Evolutionary conservation across 2,113 vertebrate genomes (phyloP), one percentile per base, ranked within the genome.

Genomic region (Cololabis saira): DNA sequence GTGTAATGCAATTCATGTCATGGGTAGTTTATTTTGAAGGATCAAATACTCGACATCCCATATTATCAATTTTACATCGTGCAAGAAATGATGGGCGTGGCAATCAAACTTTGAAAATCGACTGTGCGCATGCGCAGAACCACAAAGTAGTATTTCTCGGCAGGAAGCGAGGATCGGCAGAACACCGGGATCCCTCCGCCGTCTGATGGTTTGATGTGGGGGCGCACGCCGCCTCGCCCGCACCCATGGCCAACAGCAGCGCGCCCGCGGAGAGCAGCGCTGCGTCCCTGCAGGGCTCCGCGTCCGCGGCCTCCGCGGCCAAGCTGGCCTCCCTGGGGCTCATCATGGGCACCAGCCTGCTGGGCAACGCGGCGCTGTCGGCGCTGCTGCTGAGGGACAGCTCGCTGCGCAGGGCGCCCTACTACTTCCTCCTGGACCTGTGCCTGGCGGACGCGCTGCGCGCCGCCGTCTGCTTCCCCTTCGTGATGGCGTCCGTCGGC

Each of bases 401-500:
- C 77, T 94, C 94, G 62, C 90, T 98, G 83, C 97, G 94, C 92
- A 93, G 93, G 76, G 94, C 95, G 43, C 96, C 96, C 1, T 99
- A 99, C 92, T 97, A 94, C 89, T 95, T 98, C 85, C 95, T 98
- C 61, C 92, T 99, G 87, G 96, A 98, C 90, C 94, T 98, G 83
- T 96, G 97, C 87, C 78, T 96, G 91, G 95, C 96, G 1, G 97
- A 99, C 85, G 94, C 94, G 78, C 86, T 96, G 55, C 95, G 97
- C 82, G 94, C 96, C 16, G 91, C 95, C 66, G 94, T 97, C 78
- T 98, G 97, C 86, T 97, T 98, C 90, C 97, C 97, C 67, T 94
- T 96, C 60, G 96, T 98, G 83, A 96, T 98, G 95, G 93, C 94
- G 67, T 94, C 96, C 1, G 94, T 97, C 89, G 80, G 91, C 88